phyloP scores from a whole-genome alignment of 2,797 vertebrate species.

The Cryptoprocta ferox region DNA sequence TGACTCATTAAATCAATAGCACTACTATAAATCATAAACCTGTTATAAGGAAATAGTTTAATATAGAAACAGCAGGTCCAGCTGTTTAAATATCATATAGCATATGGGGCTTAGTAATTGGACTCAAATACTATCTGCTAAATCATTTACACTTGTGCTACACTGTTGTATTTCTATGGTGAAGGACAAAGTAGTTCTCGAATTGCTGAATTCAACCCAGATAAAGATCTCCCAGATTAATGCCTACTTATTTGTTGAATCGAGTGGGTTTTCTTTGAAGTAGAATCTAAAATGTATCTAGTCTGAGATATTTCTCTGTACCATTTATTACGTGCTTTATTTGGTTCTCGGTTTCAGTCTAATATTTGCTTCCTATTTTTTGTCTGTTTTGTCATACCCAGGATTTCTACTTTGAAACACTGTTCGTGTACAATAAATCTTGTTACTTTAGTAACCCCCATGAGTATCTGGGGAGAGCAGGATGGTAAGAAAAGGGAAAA shows the following conservation, averaged over 20 bases:
- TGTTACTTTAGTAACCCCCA: background rate
- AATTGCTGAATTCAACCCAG: background rate
- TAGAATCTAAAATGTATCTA: background rate
- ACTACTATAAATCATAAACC: slow-evolving; percentile 73
- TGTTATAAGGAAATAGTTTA: slow-evolving; percentile 56
- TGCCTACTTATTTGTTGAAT: background rate
- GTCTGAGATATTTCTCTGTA: background rate
- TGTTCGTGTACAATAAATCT: background rate
- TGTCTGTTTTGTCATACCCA: background rate
- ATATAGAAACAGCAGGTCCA: slow-evolving; percentile 63
- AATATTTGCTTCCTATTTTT: background rate
- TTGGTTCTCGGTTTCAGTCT: background rate
- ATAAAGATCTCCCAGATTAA: background rate
- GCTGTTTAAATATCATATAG: slow-evolving; percentile 70
- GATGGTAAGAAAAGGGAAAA: background rate
- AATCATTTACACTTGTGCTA: slow-evolving; percentile 41
- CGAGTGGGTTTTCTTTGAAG: background rate
- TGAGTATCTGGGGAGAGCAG: background rate
- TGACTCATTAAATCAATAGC: slow-evolving; percentile 66
- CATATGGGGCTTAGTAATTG: slow-evolving; percentile 66
- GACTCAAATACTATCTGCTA: slow-evolving; percentile 55
- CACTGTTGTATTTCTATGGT: background rate
- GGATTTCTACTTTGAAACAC: background rate
- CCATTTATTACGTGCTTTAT: slow-evolving; percentile 22
- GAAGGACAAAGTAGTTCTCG: slow-evolving; percentile 42